Base-by-base conservation (phyloP, 2,888 invertebrate species). In the Agonopterix subpropinquella region DNA sequence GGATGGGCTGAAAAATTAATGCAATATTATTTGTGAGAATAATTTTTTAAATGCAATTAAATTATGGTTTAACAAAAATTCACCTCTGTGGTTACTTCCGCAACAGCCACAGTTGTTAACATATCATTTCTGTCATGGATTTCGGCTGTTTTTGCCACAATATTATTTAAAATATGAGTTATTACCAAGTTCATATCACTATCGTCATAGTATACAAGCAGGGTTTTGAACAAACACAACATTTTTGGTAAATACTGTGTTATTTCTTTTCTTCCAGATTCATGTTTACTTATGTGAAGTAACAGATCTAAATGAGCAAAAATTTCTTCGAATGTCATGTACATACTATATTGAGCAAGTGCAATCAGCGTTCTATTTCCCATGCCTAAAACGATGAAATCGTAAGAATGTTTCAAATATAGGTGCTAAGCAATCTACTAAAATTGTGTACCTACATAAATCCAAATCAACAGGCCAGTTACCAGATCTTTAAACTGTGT, bases 141-240 rank as follows among this genome's bases (percentile, higher is more conserved):
- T 47, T 62, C 51, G 55, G 11, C 13, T 55, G 55, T 70, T 47
- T 65, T 71, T 2, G 77, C 59, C 36, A 84, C 57, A 43, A 86
- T 55, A 58, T 80, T 82, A 50, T 74, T 77, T 35, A 86, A 51
- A 53, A 82, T 77, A 48, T 71, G 76, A 2, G 78, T 78, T 44
- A 84, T 53, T 41, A 74, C 50, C 53, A 80, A 76, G 57, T 86
- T 86, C 53, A 86, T 75, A 65, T 77, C 75, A 60, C 80, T 82
- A 41, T 77, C 72, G 55, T 86, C 70, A 56, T 75, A 82, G 54
- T 81, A 75, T n/a, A 67, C 50, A 4, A 86, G 61, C 57, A 85
- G 59, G 37, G 63, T 55, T 57, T 73, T 79, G 48, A 84, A 80
- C 51, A 85, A 55, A 13, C 51, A 46, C 10, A 81, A 49, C 39